Evolutionary conservation across 1,140 invertebrate species (phyloP), one percentile per base, ranked within the genome.

Genomic region (Apis cerana): DNA sequence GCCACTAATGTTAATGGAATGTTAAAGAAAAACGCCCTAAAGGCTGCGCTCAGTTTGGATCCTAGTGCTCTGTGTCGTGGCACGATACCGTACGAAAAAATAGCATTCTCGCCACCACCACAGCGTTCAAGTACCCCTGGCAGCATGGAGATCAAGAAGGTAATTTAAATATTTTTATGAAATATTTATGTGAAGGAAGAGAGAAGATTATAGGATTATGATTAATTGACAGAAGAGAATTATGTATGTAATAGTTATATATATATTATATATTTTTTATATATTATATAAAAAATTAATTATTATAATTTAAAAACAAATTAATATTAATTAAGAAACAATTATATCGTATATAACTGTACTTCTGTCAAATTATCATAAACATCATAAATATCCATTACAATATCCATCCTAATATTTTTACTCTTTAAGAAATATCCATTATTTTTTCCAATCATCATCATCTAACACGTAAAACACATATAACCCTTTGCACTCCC

Each of bases 21-120:
- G 69, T 82, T 93, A 33, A 90, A 90, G 50, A 94, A 93, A 76
- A 93, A 82, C 61, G 87, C 92, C 10, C 87, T 94, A 33, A 94
- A 94, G 85, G 94, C 94, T 10, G 93, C 94, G 4, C 90, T 95
- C 27, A 94, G 95, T 13, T 89, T 95, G 77, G 95, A 95, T 78
- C 94, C 95, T 0, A 93, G 93, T 52, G 92, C 94, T 1, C 89
- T 95, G 9, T 92, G 91, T 72, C 90, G 92, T 21, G 91, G 88
- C 2, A 89, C 90, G 12, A 93, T 93, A 80, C 91, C 93, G 0
- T 93, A 94, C 72, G 93, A 93, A 59, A 94, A 94, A 74, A 94
- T 94, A 62, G 85, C 91, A 1, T 92, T 94, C 77, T 90, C 92
- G 52, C 88, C 92, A 62, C 91, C 89, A 12, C 88, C 91, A 0